Conservation (phyloP, 2,888 invertebrate genomes). For the Timandra comae region DNA sequence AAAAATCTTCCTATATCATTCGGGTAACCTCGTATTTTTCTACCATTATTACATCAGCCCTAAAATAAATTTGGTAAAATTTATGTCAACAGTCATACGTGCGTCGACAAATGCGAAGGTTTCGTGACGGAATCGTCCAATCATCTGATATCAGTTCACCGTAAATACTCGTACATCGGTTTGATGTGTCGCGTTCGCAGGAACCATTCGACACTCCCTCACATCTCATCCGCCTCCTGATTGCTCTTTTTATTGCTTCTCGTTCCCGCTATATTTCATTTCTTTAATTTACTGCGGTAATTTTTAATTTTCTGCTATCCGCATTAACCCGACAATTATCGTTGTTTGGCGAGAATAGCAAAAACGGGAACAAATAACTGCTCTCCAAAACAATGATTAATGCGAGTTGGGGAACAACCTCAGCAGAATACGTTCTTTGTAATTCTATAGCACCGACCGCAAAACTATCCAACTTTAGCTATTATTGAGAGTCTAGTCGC, state of each 20-base stretch:
- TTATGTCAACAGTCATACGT: too few relatives aligned
- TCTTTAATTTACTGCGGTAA: conserved; percentile 8
- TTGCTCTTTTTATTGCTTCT: conserved; percentile 40
- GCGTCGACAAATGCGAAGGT: too few relatives aligned
- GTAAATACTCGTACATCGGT: conserved; percentile 43
- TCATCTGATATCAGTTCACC: conserved; percentile 34
- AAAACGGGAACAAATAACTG: conserved; percentile 8
- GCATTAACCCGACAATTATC: conserved; percentile 9
- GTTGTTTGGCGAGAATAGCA: conserved; percentile 5
- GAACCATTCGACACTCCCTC: not conserved
- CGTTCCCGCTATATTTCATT: conserved; percentile 30
- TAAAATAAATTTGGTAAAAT: too few relatives aligned
- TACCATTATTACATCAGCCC: too few relatives aligned
- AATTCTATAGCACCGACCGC: conserved; percentile 4
- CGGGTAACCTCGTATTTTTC: too few relatives aligned
- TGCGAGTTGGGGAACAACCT: conserved; percentile 14
- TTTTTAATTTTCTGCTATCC: conserved; percentile 19
- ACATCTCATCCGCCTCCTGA: conserved; percentile 3
- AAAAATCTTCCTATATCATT: too few relatives aligned
- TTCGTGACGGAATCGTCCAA: conserved; percentile 27
- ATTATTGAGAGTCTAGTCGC: conserved; percentile 14
- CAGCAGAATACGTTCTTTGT: conserved; percentile 8
- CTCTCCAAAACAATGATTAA: conserved; percentile 20
- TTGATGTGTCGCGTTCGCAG: conserved; percentile 34
- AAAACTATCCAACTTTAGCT: conserved; percentile 15